Percentiles rank a stretch among this genome's conserved stretches.
phyloP scores from a whole-genome alignment of 2,113 vertebrate genomes.

The Gallinago undulata region DNA sequence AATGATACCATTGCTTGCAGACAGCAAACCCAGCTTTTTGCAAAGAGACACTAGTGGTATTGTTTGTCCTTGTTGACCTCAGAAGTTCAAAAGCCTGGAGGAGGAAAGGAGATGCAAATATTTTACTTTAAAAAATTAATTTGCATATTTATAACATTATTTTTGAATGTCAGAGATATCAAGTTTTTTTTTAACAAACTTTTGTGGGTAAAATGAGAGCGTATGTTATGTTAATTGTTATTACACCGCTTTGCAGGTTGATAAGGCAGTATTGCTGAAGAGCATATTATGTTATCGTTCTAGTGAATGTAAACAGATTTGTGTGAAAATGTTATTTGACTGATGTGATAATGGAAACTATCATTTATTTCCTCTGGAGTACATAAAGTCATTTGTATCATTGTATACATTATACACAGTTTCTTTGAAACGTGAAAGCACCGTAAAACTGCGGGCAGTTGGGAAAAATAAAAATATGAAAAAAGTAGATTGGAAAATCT shows the following conservation, averaged over 20 bases:
- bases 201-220: conserved; percentile 68
- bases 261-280: conserved; percentile 70
- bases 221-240: conserved; percentile 75
- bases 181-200: conserved; percentile 75
- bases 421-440: conserved; percentile 67
- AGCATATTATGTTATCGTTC: conserved; percentile 74
- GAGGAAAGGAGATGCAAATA: conserved; percentile 90
- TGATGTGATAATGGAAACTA: conserved; percentile 79
- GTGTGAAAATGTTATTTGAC: conserved; percentile 78
- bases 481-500: conserved; percentile 39
- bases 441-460: conserved; percentile 66
- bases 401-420: conserved; percentile 72
- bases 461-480: conserved; percentile 48
- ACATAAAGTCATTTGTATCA: conserved; percentile 73
- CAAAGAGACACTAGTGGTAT: conserved; percentile 96
- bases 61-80: conserved; percentile 99
- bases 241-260: conserved; percentile 68
- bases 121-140: conserved; percentile 86
- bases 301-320: conserved; percentile 79
- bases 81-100: conserved; percentile 91
- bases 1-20: conserved; percentile 87
- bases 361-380: conserved; percentile 79
- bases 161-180: conserved; percentile 81
- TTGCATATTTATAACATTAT: conserved; percentile 86
- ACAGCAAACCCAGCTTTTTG: conserved; percentile 88